These are phyloP conservation scores for Papilio machaon DNA, from an alignment of 1,140 invertebrate genomes.

Conservation along the genomic window DNA sequence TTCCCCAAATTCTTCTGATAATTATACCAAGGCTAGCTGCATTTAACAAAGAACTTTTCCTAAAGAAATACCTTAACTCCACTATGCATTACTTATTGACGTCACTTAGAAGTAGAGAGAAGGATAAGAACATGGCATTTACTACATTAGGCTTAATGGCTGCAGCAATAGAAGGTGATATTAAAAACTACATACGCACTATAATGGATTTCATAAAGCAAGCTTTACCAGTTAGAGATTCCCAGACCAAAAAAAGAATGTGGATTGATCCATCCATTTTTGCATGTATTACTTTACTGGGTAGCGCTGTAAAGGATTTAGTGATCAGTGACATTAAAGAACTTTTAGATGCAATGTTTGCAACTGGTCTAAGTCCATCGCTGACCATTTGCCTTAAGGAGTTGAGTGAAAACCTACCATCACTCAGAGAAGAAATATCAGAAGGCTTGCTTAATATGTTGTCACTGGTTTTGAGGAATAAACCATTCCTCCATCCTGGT, in stretches of 20 bases:
- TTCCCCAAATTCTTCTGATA: conserved; percentile 94
- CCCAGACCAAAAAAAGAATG: conserved; percentile 86
- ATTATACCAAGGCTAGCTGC: conserved; percentile 97
- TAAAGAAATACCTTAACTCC: conserved; percentile 88
- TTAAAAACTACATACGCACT: conserved; percentile 89
- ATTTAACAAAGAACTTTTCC: conserved; percentile 93
- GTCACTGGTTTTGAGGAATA: conserved; percentile 94
- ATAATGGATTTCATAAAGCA: conserved; percentile 94
- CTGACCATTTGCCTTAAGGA: conserved; percentile 96
- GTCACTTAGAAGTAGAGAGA: conserved; percentile 89
- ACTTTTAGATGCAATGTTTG: conserved; percentile 95
- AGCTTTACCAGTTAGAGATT: conserved; percentile 91
- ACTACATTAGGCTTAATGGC: conserved; percentile 95
- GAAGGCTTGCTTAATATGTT: conserved; percentile 94
- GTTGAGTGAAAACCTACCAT: conserved; percentile 93
- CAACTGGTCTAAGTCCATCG: conserved; percentile 93
- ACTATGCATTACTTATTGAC: conserved; percentile 91
- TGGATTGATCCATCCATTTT: conserved; percentile 95
- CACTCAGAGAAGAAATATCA: conserved; percentile 94
- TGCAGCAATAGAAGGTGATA: conserved; percentile 93
- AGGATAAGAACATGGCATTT: conserved; percentile 93
- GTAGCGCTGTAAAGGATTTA: conserved; percentile 90
- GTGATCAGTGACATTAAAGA: conserved; percentile 91
- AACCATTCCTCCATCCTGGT: conserved; percentile 90
- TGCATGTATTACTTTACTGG: conserved; percentile 96